Percentiles rank a stretch among this genome's conserved stretches.
These are phyloP conservation scores for Erebia aethiops DNA, from an alignment of 2,888 invertebrate genomes.

Conservation along the genomic window DNA sequence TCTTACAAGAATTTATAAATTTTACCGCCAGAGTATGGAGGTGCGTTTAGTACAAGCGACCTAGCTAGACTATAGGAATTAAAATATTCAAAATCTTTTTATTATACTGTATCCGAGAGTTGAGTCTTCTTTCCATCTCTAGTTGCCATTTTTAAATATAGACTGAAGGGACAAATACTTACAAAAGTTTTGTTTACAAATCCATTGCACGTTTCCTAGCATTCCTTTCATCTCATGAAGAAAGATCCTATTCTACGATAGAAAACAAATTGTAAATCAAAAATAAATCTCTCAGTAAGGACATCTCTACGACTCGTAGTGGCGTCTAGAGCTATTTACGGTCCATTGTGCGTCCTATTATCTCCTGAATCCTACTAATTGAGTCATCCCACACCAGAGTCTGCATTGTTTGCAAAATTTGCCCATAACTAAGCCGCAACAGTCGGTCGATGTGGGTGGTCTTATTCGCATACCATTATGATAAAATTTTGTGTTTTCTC, in stretches of 20 bases:
- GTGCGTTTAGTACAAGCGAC: neutral
- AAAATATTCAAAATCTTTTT: too few species aligned
- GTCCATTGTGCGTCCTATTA: slow-evolving; percentile 68
- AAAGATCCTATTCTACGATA: slow-evolving; percentile 17
- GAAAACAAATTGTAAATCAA: slow-evolving; percentile 26
- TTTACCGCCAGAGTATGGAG: neutral
- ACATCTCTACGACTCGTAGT: slow-evolving; percentile 37
- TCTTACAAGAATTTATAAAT: neutral
- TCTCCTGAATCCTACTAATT: slow-evolving; percentile 71
- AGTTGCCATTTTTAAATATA: neutral
- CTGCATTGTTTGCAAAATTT: slow-evolving; percentile 78
- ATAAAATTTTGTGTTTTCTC: slow-evolving; percentile 40
- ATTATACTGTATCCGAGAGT: neutral
- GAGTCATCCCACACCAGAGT: slow-evolving; percentile 74
- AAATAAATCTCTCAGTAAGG: slow-evolving; percentile 42
- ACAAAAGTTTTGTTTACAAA: slow-evolving; percentile 7
- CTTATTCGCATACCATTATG: slow-evolving; percentile 47
- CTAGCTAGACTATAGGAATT: too few species aligned
- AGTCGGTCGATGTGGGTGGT: slow-evolving; percentile 67
- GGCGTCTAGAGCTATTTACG: slow-evolving; percentile 63
- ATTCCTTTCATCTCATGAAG: slow-evolving; percentile 5
- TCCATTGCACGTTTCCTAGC: neutral
- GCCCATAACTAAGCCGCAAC: slow-evolving; percentile 62
- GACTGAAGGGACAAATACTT: neutral
- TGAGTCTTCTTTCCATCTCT: neutral